Evolutionary conservation across 2,888 invertebrate genomes (phyloP).

Genomic region (Cerceris ruficornis): DNA sequence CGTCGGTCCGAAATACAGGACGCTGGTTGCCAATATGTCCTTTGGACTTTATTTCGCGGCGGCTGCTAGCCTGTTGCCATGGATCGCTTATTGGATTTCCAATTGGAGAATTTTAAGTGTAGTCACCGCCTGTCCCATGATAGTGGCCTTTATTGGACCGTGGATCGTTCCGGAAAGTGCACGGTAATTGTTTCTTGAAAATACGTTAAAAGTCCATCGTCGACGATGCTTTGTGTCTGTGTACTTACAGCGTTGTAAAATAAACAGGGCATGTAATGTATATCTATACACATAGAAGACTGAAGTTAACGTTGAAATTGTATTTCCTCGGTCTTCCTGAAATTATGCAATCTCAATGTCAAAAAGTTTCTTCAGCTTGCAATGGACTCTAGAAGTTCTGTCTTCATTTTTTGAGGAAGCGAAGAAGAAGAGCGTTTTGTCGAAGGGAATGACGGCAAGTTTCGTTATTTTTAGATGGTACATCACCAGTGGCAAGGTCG

Average conservation of each 20-base stretch:
- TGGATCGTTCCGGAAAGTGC: constrained; percentile 93
- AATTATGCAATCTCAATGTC: not conserved
- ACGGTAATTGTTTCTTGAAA: constrained; percentile 73
- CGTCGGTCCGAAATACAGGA: constrained; percentile 94
- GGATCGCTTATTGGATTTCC: constrained; percentile 91
- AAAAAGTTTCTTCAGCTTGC: not conserved
- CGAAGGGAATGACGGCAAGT: no score
- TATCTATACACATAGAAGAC: no score
- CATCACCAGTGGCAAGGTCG: constrained; percentile 91
- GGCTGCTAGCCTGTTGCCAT: constrained; percentile 90
- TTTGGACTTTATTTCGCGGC: constrained; percentile 94
- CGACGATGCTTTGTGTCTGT: no score
- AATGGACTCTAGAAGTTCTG: no score
- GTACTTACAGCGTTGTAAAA: no score
- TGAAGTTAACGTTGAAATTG: no score
- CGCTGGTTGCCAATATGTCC: constrained; percentile 95
- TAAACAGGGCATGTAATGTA: no score
- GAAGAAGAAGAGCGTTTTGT: no score
- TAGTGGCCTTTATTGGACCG: constrained; percentile 88
- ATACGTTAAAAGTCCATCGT: not conserved
- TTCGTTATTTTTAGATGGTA: constrained; percentile 85
- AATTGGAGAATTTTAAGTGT: constrained; percentile 91
- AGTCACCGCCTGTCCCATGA: constrained; percentile 89
- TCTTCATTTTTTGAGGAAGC: no score
- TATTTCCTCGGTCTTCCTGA: not conserved